Evolutionary conservation across 2,113 vertebrate species (phyloP).

Genomic region (Poeciliopsis retropinna): DNA sequence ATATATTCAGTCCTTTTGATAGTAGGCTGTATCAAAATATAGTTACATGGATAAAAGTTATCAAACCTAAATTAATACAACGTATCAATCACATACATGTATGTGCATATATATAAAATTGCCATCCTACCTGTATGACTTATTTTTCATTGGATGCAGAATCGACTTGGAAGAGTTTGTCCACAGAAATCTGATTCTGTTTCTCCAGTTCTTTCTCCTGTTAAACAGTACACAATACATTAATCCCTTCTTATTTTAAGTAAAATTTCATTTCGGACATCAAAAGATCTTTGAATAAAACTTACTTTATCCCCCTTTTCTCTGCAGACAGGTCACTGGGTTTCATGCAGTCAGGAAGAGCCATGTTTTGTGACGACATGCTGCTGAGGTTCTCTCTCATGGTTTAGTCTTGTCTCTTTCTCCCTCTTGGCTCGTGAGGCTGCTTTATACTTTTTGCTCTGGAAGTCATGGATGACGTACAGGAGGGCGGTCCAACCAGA

Average conservation of each 20-base stretch:
- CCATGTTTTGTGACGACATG: constrained; percentile 41
- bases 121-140: constrained; percentile 54
- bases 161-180: constrained; percentile 31
- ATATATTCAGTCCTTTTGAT: not conserved
- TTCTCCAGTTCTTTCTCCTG: constrained; percentile 74
- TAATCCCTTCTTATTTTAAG: not conserved
- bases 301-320: constrained; percentile 61
- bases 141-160: constrained; percentile 19
- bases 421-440: constrained; percentile 48
- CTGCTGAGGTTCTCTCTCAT: constrained; percentile 49
- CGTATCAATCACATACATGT: not conserved
- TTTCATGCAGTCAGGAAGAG: constrained; percentile 32
- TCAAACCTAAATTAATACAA: not conserved
- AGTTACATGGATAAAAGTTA: too few relatives aligned
- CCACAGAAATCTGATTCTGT: constrained; percentile 62
- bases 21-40: not conserved
- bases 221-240: not conserved
- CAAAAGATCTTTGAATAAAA: not conserved
- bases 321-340: constrained; percentile 38
- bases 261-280: not conserved
- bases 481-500: constrained; percentile 31
- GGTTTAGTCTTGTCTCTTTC: constrained; percentile 26
- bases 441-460: constrained; percentile 64
- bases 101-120: not conserved
- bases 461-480: not conserved